These are phyloP conservation scores for Epinephelus lanceolatus DNA, from an alignment of 2,113 vertebrate genomes.

Conservation along the genomic window DNA sequence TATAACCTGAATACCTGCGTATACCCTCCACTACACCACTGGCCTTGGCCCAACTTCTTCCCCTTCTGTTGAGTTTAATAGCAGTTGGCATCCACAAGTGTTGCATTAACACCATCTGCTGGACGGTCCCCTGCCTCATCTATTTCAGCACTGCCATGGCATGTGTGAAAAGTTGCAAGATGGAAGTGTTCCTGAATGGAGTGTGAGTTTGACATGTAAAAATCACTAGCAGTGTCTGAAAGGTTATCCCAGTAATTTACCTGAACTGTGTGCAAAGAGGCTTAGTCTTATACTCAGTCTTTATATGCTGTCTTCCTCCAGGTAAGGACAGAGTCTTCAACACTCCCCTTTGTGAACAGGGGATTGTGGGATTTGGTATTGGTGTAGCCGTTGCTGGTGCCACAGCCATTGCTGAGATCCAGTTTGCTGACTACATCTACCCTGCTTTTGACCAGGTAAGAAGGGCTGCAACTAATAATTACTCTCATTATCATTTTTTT, in stretches of 20 bases:
- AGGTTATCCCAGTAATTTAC: not conserved
- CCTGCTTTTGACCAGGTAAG: constrained; percentile 98
- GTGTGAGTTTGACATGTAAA: not conserved
- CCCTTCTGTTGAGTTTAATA: not conserved
- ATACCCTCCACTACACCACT: too few species aligned
- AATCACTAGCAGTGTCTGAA: not conserved
- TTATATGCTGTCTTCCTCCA: constrained; percentile 56
- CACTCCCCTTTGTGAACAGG: constrained; percentile 98
- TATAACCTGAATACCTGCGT: too few species aligned
- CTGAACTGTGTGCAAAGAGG: not conserved
- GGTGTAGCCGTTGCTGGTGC: constrained; percentile 93
- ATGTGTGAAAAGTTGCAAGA: too few species aligned
- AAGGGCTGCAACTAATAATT: not conserved
- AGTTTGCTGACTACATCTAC: constrained; percentile 98
- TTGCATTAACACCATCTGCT: too few species aligned
- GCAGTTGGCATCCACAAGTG: too few species aligned
- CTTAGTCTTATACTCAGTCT: not conserved
- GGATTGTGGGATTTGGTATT: constrained; percentile 98
- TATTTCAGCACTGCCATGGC: not conserved
- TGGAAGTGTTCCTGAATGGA: too few species aligned
- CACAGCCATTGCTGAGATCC: constrained; percentile 98
- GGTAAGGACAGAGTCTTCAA: constrained; percentile 99
- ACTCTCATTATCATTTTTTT: not conserved
- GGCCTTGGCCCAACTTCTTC: too few species aligned
- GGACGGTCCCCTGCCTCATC: not conserved